phyloP scores from a whole-genome alignment of 92 coral and sea anemone genomes.

The Palythoa grandis region DNA sequence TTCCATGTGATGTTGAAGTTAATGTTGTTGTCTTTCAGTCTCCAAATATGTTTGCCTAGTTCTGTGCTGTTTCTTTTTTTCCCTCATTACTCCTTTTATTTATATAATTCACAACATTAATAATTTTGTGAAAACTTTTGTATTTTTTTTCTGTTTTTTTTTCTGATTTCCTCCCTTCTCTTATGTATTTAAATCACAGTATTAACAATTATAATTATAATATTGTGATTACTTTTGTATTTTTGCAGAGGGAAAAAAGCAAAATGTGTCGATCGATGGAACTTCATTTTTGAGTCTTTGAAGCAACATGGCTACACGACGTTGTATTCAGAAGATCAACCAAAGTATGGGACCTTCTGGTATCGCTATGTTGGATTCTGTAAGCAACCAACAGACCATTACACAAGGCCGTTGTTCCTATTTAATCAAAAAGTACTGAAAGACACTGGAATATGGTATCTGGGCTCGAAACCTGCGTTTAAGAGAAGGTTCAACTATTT shows the following conservation, averaged over 20 bases:
- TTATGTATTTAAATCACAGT: too few species aligned
- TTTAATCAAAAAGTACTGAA: constrained; percentile 41
- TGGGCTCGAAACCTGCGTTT: constrained; percentile 63
- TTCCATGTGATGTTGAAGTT: too few species aligned
- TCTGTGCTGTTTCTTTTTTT: too few species aligned
- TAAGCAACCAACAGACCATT: constrained; percentile 69
- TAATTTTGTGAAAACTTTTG: too few species aligned
- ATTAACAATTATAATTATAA: too few species aligned
- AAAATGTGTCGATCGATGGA: constrained; percentile 69
- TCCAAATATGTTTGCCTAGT: too few species aligned
- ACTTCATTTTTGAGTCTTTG: constrained; percentile 58
- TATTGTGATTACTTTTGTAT: too few species aligned
- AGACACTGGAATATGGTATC: constrained; percentile 35
- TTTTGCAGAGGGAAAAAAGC: constrained; percentile 23
- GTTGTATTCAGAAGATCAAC: constrained; percentile 67
- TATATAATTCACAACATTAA: too few species aligned
- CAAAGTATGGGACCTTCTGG: constrained; percentile 57
- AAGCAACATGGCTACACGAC: constrained; percentile 74
- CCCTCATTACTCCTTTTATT: too few species aligned
- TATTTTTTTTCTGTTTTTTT: too few species aligned
- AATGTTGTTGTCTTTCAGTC: too few species aligned
- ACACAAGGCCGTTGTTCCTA: constrained; percentile 58
- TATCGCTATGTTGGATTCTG: constrained; percentile 64
- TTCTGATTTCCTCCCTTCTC: too few species aligned
- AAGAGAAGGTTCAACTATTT: constrained; percentile 56